Evolutionary conservation across 2,113 vertebrate species (phyloP), one percentile per base, ranked within the genome.

Genomic region (Delphinapterus leucas): DNA sequence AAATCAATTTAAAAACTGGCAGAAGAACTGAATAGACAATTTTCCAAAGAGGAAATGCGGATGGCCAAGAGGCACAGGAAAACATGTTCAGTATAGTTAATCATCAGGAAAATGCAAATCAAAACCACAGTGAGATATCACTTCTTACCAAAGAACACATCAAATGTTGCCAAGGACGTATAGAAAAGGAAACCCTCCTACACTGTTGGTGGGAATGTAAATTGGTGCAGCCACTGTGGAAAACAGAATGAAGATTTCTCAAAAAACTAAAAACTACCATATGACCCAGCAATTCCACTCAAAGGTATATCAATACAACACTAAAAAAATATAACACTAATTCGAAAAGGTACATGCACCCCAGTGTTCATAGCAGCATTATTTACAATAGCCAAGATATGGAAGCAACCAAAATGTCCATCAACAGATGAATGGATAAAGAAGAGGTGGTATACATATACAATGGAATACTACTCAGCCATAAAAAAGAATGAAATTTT

Each of bases 1-100:
- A 23, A 23, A 61, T 53, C 14, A 8, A 8, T 0, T 2, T 41
- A 17, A 5, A 74, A 44, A 2, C 49, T 53, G 7, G 71, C 25
- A 74, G 71, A 26, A 74, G 26, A 9, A 38, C 14, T 74, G 44
- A 47, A 47, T 17, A 44, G 13, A 47, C 25, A 47, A 47, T 23
- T 41, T 8, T 44, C 71, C 41, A 74, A 26, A 74, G 49, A 49
- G 14, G 41, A 74, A 36, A 41, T 41, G 25, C 21, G 7, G 44
- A 74, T 41, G 38, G 41, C 25, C 71, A 74, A 44, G 3, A 74
- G 41, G 25, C 26, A 47, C 41, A 74, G 15, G 71, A 47, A 47
- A 47, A 74, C 25, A 28, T 13, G 41, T 7, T 44, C 14, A 74
- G 28, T 38, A 31, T 5, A 44, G 8, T 49, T 49, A 47, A 47